Evolutionary conservation across 2,113 vertebrate species (phyloP), one percentile per base, ranked within the genome.

Genomic region (Pelusios castaneus): DNA sequence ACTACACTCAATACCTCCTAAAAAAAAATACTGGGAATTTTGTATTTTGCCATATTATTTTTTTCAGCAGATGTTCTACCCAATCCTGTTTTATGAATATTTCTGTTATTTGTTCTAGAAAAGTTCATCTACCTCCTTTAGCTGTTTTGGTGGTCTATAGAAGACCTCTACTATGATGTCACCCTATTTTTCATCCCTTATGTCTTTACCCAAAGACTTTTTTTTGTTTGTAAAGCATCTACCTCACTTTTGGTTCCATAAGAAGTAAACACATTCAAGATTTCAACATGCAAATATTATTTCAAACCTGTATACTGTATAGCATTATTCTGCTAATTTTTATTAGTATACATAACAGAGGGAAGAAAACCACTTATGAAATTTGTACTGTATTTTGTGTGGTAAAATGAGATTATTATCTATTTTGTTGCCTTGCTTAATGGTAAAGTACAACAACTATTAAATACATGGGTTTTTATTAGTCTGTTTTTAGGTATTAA

Each of bases 401-500:
- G 86, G 60, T 87, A 95, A 92, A 88, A 70, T 22, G 70, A 78
- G 94, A 94, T 91, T 92, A 6, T 27, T 75, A 41, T 43, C 22
- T 75, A 31, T 34, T 67, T 19, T 55, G 90, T 70, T 52, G 3
- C 43, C 82, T 94, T 92, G 82, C 90, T 95, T 90, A 92, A 92
- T 82, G 38, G 51, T 12, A 90, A 94, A 93, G 95, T 94, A 75
- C 79, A 60, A 80, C 89, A 90, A 97, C 95, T 95, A 91, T 93
- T 97, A 97, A 94, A 92, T 91, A 84, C 88, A 92, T 87, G 58
- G 52, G 75, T 97, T 96, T 67, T 93, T 88, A 83, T 86, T 91
- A 94, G 70, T 75, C 92, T 96, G 94, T 88, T 96, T 97, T 93
- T 82, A 95, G 27, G 3, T 96, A 96, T 97, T 96, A 97, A 93